These are phyloP conservation scores for Platycnemis pennipes DNA, from an alignment of 2,888 invertebrate species.

Conservation along the genomic window DNA sequence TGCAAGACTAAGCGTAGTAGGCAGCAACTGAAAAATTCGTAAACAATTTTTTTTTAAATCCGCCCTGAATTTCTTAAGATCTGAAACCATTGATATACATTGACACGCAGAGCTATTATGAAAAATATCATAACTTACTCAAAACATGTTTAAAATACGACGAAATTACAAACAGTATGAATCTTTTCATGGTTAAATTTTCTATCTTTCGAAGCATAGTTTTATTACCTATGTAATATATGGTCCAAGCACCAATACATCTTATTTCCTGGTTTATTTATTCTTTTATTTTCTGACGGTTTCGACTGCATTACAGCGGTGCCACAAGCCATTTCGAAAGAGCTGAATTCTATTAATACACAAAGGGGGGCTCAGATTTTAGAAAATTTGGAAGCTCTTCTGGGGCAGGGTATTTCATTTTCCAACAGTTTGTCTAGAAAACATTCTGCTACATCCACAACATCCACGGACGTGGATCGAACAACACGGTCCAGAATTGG, in stretches of 20 bases:
- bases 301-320: background rate
- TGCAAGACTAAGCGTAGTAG: too few species aligned
- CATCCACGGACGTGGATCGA: background rate
- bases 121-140: too few species aligned
- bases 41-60: too few species aligned
- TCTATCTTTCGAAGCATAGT: background rate
- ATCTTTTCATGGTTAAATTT: background rate
- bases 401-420: background rate
- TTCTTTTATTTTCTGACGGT: background rate
- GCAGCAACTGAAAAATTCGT: too few species aligned
- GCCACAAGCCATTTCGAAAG: background rate
- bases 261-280: background rate
- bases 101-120: too few species aligned
- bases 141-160: too few species aligned
- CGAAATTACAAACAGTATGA: background rate
- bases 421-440: background rate
- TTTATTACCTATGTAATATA: background rate
- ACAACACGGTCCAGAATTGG: background rate
- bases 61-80: too few species aligned
- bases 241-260: background rate
- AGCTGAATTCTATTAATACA: background rate
- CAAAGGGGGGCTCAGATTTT: background rate
- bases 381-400: background rate
- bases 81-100: too few species aligned
- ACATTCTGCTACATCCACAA: background rate